Base-by-base conservation (phyloP, 2,113 vertebrate species). In the Symphodus melops region DNA sequence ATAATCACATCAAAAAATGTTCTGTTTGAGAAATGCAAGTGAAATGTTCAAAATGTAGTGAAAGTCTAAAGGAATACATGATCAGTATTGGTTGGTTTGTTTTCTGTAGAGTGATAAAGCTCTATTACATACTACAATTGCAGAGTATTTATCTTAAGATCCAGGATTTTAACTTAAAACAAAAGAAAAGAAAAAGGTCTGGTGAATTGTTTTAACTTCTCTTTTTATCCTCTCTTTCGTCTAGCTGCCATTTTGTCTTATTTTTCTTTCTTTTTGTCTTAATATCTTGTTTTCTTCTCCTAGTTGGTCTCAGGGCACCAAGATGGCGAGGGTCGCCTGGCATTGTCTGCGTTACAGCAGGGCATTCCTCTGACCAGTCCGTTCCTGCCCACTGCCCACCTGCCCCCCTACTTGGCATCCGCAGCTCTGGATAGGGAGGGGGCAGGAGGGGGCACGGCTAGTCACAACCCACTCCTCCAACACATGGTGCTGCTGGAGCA, bases 401-500 rank as follows among this genome's bases (percentile, higher is more conserved):
- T 99, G 83, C 86, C 96, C 59, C 92, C 97, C 21, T 99, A 99
- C 93, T 94, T 98, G 94, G 93, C 96, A 72, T 93, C 95, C 48
- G 89, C 95, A 0, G 88, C 94, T 1, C 88, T 98, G 91, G 97
- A 98, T 79, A 95, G 98, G 0, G 92, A 95, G 21, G 94, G 94
- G 41, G 88, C 90, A 0, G 91, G 93, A n/a, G 86, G 91, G 64
- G 80, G 75, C 59, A 56, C 89, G 1, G 71, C 73, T 21, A 77
- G 78, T 62, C 97, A 97, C 84, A 96, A 89, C 93, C 94, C 97
- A 23, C 96, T 99, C 1, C 94, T 98, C 64, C 97, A 97, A 86
- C 98, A 99, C 92, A 97, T 99, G 96, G 97, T 96, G 48, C 85
- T 98, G 16, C 91, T 99, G 94, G 98, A 99, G 83, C 96, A 96